Evolutionary conservation across 2,797 vertebrate genomes (phyloP), one percentile per base, ranked within the genome.

Genomic region (Pseudochirops corinnae): DNA sequence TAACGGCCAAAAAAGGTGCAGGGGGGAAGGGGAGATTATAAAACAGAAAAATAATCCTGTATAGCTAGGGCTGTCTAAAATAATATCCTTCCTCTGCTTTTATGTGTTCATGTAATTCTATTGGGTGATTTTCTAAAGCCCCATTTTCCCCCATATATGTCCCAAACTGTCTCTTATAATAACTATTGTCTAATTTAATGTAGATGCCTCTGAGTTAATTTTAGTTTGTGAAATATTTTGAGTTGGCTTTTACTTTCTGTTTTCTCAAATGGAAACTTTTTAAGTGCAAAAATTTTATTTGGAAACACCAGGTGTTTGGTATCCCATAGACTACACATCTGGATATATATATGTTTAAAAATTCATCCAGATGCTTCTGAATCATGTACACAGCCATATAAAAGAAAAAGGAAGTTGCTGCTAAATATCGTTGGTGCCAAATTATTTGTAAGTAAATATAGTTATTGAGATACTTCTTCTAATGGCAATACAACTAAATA

Each of bases 281-380:
- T 5, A 67, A 74, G 93, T 33, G 31, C 82, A 58, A 95, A 91
- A 92, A 67, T 46, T 26, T 56, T 93, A 94, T 95, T 92, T 91
- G 91, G 92, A 1, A 92, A n/a, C 57, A 91, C 58, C 57, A 96
- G 93, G 93, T 95, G 33, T 94, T 94, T 90, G 55, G 16, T 55
- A 92, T 93, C 94, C 94, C 62, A 94, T 94, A 95, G 97, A 95
- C n/a, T 95, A 55, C 95, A 95, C 55, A 95, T 96, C 55, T 95
- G 93, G 90, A 92, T 55, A 55, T 55, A 55, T 52, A 52, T n/a
- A 24, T 57, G 55, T 5, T 33, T 93, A 82, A 26, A 82, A 96
- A 90, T 94, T 92, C 60, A 93, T 93, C n/a, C 46, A 95, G 95
- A 96, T 92, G 56, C 92, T 92, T 93, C 87, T n/a, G 92, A 93